Evolutionary conservation across 1,140 invertebrate species (phyloP), one percentile per base, ranked within the genome.

Genomic region (Parapsyche elsis): DNA sequence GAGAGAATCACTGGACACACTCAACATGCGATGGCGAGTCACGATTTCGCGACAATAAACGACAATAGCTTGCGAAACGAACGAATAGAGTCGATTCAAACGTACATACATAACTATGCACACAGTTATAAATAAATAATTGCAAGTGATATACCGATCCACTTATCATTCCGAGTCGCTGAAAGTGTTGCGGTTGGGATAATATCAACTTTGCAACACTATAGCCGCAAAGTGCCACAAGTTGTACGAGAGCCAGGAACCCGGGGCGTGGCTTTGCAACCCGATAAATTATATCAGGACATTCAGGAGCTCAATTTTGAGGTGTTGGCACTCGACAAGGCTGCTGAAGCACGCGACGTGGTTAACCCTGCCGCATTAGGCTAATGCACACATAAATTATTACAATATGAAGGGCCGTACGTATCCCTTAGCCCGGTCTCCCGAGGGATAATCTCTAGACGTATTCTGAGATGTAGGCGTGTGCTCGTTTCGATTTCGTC

Each of bases 321-420:
- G 46, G 46, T 75, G 44, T 46, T 44, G 71, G 46, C 46, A 75
- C 44, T 53, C 71, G 12, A 1, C 30, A 45, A 75, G 24, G 71
- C 71, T 44, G 24, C 44, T 16, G 1, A 75, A 44, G 71, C 71
- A 75, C 38, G 71, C 38, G 70, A 71, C 70, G 70, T 26, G 71
- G 71, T 75, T 75, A 75, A 49, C 71, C 71, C 44, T 12, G 46
- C 44, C n/a, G 71, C 71, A 75, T 75, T 75, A 75, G 71, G 44
- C 44, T 75, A 75, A 75, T 75, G 71, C 71, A 75, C 14, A 75
- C 71, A 53, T 75, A 53, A 75, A 53, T 75, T 75, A 75, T 75
- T 53, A 53, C 24, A 19, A 10, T 44, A 16, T 19, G 71, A 71
- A 30, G 61, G 61, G 24, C 14, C 53, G 53, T 10, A 59, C 10